These are phyloP conservation scores for Scalopus aquaticus DNA, from an alignment of 2,113 vertebrate genomes.

Conservation along the genomic window DNA sequence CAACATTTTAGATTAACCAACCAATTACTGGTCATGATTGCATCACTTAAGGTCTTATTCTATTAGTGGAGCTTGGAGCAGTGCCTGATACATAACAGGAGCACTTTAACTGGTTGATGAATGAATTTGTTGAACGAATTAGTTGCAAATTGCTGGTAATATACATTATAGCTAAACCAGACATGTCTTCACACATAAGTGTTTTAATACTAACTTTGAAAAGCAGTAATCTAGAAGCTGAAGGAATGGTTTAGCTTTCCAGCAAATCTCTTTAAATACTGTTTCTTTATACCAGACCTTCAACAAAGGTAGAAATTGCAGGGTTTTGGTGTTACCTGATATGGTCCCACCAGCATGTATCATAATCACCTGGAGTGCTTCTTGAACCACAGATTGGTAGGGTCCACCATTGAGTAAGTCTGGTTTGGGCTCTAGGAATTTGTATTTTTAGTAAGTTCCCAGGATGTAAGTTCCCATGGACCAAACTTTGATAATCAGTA, in stretches of 20 bases:
- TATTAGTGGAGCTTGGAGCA: constrained; percentile 15
- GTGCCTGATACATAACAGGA: background rate
- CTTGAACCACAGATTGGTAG: background rate
- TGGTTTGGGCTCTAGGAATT: background rate
- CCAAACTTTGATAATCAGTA: background rate
- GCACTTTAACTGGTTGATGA: constrained; percentile 6
- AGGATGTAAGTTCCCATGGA: background rate
- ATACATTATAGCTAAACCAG: constrained; percentile 21
- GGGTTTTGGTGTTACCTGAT: background rate
- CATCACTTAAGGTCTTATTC: constrained; percentile 42
- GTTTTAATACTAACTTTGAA: constrained; percentile 35
- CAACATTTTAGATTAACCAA: constrained; percentile 47
- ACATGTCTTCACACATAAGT: constrained; percentile 10
- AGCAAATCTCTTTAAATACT: background rate
- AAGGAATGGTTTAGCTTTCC: background rate
- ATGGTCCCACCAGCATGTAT: background rate
- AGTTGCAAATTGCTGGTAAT: constrained; percentile 39
- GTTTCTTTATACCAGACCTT: background rate
- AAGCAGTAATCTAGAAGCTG: background rate
- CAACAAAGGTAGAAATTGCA: background rate
- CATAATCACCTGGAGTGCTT: background rate
- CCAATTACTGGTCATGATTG: constrained; percentile 35
- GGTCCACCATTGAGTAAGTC: background rate
- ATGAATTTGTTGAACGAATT: constrained; percentile 42
- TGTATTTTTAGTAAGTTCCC: background rate